Base-by-base conservation (phyloP, 2,888 invertebrate species). In the Megastigmus dorsalis region DNA sequence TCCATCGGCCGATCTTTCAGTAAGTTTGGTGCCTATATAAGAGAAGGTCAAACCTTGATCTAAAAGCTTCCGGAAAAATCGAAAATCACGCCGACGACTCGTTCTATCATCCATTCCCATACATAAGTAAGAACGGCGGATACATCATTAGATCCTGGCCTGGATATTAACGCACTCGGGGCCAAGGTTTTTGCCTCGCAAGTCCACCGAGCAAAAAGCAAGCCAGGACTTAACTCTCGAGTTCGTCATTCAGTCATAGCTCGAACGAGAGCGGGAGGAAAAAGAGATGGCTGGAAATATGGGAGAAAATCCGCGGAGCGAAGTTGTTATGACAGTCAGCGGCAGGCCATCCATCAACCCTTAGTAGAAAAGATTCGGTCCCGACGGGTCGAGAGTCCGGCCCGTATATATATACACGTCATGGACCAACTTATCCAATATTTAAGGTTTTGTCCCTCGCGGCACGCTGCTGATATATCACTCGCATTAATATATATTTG, bases 321-420 rank as follows among this genome's bases (percentile, higher is more conserved):
- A 82, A 83, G 84, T 87, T 88, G 86, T 88, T 88, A 88, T 88
- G 88, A 88, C 87, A 88, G 88, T 88, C 88, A 87, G 88, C 83
- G 81, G 83, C 79, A 78, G 79, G 80, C 84, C 77, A 88, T 88
- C 86, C 85, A 88, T 88, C 88, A 88, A 81, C 9, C 28, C 20
- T 15, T 36, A 2, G 33, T 45, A 7, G 23, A 63, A 73, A 84
- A 85, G 86, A 86, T 86, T 88, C 82, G 85, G 86, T 86, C 87
- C 84, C 87, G 82, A 77, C 75, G 84, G 87, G 80, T 83, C 81
- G 81, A 80, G 36, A 36, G 36, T n/a, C 23, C 2, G 18, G 10
- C 33, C n/a, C n/a, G 23, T 2, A 43, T 23, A 41, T 36, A 54
- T 54, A 28, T 38, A 41, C 15, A 36, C 33, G 15, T 79, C 83